Evolutionary conservation across 2,797 vertebrate species (phyloP).

Genomic region (Alcedo quadribrachys): DNA sequence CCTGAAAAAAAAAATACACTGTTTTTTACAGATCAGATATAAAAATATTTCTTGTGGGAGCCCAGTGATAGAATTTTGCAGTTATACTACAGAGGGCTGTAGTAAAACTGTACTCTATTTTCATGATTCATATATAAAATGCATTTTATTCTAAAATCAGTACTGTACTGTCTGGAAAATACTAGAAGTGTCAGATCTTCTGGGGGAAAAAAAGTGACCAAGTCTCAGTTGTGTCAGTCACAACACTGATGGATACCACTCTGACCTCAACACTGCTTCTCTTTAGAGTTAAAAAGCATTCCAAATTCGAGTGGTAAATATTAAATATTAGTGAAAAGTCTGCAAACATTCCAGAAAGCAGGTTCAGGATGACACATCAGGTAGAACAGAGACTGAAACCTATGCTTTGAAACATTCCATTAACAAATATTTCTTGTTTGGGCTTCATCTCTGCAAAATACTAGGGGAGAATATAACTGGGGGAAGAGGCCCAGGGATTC

Average conservation of each 20-base stretch:
- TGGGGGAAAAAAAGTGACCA: background rate
- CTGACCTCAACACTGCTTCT: background rate
- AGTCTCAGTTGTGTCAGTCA: background rate
- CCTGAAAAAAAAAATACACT: background rate
- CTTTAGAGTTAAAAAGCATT: constrained; percentile 18
- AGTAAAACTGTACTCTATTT: background rate
- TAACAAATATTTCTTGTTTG: background rate
- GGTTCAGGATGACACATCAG: background rate
- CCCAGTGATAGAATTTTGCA: background rate
- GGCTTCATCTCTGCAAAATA: background rate
- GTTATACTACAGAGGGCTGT: background rate
- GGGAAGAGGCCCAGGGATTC: background rate
- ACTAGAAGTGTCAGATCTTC: background rate
- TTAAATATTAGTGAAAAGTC: constrained; percentile 15
- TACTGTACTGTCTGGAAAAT: background rate
- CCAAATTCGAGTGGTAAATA: constrained; percentile 15
- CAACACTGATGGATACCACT: constrained; percentile 14
- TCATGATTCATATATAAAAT: background rate
- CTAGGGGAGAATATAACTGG: background rate
- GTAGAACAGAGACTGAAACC: background rate
- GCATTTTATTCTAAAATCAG: background rate
- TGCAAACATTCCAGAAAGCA: constrained; percentile 14
- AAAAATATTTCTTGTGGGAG: background rate
- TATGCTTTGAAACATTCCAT: background rate
- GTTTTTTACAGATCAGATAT: background rate